Evolutionary conservation across 2,113 vertebrate species (phyloP).

Genomic region (Mormoops blainvillei): DNA sequence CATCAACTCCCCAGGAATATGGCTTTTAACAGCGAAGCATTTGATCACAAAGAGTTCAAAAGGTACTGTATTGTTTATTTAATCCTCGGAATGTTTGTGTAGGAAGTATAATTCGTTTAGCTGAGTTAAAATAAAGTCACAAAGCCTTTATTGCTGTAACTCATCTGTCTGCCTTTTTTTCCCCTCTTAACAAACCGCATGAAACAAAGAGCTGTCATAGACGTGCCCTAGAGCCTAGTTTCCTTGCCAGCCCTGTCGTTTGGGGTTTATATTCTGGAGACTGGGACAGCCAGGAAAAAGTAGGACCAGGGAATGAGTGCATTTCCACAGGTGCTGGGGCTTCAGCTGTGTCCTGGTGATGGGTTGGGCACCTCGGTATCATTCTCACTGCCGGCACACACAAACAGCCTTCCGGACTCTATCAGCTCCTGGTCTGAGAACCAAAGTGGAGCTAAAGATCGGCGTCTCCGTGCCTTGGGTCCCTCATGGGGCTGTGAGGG

Average conservation of each 20-base stretch:
- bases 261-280: background rate
- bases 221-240: background rate
- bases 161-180: background rate
- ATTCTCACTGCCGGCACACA: fast-evolving
- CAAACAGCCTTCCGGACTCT: background rate
- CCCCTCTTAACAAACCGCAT: background rate
- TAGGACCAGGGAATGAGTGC: background rate
- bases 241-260: background rate
- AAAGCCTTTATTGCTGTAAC: background rate
- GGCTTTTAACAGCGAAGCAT: conserved; percentile 14
- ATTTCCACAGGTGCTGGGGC: background rate
- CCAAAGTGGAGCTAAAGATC: background rate
- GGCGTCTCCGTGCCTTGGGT: background rate
- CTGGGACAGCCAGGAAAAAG: background rate
- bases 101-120: conserved; percentile 13
- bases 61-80: background rate
- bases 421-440: background rate
- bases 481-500: background rate
- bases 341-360: background rate
- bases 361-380: background rate
- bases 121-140: background rate
- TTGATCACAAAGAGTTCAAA: conserved; percentile 24
- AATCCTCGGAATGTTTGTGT: background rate
- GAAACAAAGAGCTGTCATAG: background rate
- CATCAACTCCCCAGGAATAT: conserved; percentile 16